Conservation (phyloP, 1,140 invertebrate genomes). For the Pseudomyrmex flavicornis region DNA sequence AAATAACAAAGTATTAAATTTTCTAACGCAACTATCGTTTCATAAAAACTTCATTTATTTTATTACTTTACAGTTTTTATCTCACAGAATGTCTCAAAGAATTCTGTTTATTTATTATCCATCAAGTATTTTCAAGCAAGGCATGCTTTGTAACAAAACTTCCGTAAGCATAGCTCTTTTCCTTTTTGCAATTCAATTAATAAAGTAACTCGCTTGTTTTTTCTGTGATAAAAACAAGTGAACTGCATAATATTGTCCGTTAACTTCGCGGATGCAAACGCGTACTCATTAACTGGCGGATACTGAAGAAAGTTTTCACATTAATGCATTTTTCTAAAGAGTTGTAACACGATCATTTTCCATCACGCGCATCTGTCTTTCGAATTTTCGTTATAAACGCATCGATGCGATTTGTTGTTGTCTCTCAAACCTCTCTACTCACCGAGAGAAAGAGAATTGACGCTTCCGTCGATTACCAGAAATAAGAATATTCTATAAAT, state of each 20-base stretch:
- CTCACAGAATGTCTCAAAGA: background rate
- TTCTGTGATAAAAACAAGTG: background rate
- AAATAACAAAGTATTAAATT: background rate
- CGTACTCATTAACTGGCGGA: background rate
- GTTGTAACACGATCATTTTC: conserved; percentile 6
- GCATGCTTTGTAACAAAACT: background rate
- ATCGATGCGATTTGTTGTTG: background rate
- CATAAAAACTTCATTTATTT: background rate
- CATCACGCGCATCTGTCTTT: conserved; percentile 2
- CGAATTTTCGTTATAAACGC: background rate
- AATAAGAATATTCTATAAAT: conserved; percentile 28
- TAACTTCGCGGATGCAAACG: background rate
- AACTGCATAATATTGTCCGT: background rate
- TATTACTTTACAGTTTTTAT: background rate
- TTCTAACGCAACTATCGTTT: background rate
- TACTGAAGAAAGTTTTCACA: conserved; percentile 29
- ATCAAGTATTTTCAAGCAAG: conserved; percentile 8
- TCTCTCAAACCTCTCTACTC: background rate
- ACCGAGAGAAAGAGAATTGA: background rate
- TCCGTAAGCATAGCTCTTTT: background rate
- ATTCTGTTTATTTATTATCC: background rate
- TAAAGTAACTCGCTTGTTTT: conserved; percentile 9
- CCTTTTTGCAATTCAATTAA: background rate
- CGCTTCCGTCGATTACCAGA: background rate
- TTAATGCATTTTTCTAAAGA: conserved; percentile 8